phyloP scores from a whole-genome alignment of 1,140 invertebrate species.

The Sesamia nonagrioides region DNA sequence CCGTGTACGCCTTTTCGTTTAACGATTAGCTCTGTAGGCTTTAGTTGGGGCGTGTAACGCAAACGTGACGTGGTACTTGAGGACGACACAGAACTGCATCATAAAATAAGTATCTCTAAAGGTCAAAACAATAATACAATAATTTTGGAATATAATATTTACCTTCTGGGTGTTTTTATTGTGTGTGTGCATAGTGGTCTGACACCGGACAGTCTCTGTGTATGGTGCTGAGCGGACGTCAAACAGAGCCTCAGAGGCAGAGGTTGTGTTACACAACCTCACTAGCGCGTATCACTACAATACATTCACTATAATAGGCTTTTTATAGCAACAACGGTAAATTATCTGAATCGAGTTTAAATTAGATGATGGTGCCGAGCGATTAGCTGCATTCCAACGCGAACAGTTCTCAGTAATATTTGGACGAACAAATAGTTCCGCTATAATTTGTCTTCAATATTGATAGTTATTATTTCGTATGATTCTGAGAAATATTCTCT shows the following conservation, averaged over 20 bases:
- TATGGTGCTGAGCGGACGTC: neutral
- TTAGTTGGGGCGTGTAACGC: neutral
- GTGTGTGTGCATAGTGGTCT: neutral
- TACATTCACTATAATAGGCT: constrained; percentile 23
- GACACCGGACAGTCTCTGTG: neutral
- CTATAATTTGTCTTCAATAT: neutral
- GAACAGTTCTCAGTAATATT: neutral
- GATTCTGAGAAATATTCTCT: neutral
- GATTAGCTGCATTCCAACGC: constrained; percentile 10
- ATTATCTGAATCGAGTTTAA: constrained; percentile 12
- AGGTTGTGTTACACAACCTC: neutral
- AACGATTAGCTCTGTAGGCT: neutral
- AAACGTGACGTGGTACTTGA: neutral
- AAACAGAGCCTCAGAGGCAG: neutral
- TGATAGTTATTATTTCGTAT: neutral
- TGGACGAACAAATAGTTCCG: neutral
- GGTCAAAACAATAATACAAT: constrained; percentile 14
- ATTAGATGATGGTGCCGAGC: constrained; percentile 19
- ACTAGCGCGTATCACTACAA: constrained; percentile 11
- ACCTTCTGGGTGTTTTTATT: neutral
- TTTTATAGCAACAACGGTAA: constrained; percentile 13
- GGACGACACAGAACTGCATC: neutral
- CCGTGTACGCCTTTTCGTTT: constrained; percentile 46
- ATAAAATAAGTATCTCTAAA: constrained; percentile 10
- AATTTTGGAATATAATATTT: neutral